A percentile compares a stretch with the other conserved stretches of the same genome.
Conservation (phyloP, 2,113 vertebrate species). For the Prietella phreatophila region DNA sequence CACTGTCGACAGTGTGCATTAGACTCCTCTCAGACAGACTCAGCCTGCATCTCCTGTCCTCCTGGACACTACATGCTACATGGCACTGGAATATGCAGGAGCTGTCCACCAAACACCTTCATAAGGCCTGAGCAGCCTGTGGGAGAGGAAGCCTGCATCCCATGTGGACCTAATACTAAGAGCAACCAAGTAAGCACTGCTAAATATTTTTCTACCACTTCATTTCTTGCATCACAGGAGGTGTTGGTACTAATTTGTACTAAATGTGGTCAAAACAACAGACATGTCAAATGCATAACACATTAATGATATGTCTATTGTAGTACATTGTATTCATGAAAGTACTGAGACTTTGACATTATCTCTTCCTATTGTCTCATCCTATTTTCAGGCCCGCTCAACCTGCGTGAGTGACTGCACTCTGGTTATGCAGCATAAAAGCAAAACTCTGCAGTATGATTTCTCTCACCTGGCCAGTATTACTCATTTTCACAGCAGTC, state of each 20-base stretch:
- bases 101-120: conserved; percentile 79
- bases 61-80: conserved; percentile 78
- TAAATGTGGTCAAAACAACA: background rate
- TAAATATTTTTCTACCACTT: background rate
- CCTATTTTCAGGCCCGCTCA: conserved; percentile 73
- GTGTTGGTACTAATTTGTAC: background rate
- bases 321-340: background rate
- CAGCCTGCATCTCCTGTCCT: conserved; percentile 83
- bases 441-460: conserved; percentile 73
- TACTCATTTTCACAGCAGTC: conserved; percentile 68
- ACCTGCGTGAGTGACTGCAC: conserved; percentile 85
- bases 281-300: no score
- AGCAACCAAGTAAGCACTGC: conserved; percentile 78
- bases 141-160: conserved; percentile 74
- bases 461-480: conserved; percentile 76
- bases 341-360: background rate
- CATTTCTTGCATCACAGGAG: background rate
- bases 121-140: conserved; percentile 76
- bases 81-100: conserved; percentile 72
- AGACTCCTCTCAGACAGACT: conserved; percentile 56
- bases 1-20: conserved; percentile 83
- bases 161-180: conserved; percentile 83
- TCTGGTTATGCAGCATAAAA: conserved; percentile 59
- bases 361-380: background rate
- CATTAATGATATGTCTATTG: no score